These are phyloP conservation scores for Brachionus rotundiformis DNA, from an alignment of 1,140 invertebrate genomes.

Conservation along the genomic window DNA sequence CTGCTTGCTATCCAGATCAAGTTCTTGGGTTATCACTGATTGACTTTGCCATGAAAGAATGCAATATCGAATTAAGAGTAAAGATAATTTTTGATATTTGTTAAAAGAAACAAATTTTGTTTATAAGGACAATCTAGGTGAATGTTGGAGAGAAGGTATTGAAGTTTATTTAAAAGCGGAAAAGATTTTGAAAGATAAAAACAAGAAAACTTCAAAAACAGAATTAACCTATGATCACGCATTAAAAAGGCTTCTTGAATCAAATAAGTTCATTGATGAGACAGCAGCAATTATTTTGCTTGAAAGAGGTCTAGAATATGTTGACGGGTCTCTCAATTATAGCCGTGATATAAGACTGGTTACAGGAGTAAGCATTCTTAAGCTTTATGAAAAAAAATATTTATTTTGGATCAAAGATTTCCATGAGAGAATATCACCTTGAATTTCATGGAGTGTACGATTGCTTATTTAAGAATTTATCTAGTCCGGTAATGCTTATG, in stretches of 20 bases:
- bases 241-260: slow-evolving; percentile 21
- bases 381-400: background rate
- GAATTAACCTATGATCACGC: slow-evolving; percentile 44
- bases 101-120: background rate
- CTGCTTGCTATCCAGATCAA: slow-evolving; percentile 37
- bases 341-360: slow-evolving; percentile 43
- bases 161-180: slow-evolving; percentile 50
- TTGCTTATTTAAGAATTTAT: slow-evolving; percentile 28
- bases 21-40: background rate
- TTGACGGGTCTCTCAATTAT: background rate
- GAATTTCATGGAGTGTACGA: slow-evolving; percentile 50
- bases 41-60: slow-evolving; percentile 52
- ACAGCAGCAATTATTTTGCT: slow-evolving; percentile 34
- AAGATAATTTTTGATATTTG: background rate
- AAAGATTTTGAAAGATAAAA: slow-evolving; percentile 3
- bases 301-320: slow-evolving; percentile 11
- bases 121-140: slow-evolving; percentile 45
- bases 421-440: slow-evolving; percentile 48
- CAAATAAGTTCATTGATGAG: slow-evolving; percentile 46
- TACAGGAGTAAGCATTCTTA: slow-evolving; percentile 22
- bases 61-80: slow-evolving; percentile 39
- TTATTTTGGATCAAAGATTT: slow-evolving; percentile 25
- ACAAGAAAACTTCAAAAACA: background rate
- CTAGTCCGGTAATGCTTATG: slow-evolving; percentile 41
- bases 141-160: slow-evolving; percentile 47